Conservation (phyloP, 2,888 invertebrate species). For the Zaprionus bogoriensis region DNA sequence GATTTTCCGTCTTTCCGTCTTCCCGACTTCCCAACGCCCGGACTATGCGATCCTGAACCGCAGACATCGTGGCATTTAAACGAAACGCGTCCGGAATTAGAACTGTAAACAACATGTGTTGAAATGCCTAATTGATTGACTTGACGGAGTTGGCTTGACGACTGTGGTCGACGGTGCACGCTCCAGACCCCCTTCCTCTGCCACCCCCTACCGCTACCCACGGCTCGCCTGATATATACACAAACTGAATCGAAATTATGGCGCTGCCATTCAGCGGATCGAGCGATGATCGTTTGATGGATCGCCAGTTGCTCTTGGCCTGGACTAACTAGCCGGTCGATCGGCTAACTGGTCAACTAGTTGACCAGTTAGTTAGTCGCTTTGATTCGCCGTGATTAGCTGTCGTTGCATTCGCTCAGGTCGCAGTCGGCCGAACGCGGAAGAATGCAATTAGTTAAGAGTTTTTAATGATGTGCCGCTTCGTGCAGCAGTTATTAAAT, state of each 20-base stretch:
- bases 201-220: neutral
- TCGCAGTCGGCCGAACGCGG: conserved; percentile 44
- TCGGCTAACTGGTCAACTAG: conserved; percentile 16
- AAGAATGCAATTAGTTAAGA: conserved; percentile 68
- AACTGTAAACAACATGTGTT: conserved; percentile 78
- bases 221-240: neutral
- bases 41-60: neutral
- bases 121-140: conserved; percentile 77
- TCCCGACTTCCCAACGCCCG: neutral
- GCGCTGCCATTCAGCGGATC: conserved; percentile 63
- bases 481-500: conserved; percentile 48
- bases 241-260: conserved; percentile 49
- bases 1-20: neutral
- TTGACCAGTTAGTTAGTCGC: conserved; percentile 34
- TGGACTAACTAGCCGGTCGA: conserved; percentile 1
- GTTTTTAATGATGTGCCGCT: conserved; percentile 54
- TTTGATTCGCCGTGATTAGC: conserved; percentile 39
- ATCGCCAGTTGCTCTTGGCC: conserved; percentile 23
- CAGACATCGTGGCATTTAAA: conserved; percentile 66
- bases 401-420: conserved; percentile 21
- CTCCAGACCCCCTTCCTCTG: neutral
- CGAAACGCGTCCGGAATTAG: conserved; percentile 65
- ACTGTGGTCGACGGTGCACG: conserved; percentile 30
- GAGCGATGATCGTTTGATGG: conserved; percentile 51
- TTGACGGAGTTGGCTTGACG: conserved; percentile 49